A percentile compares a stretch with the other conserved stretches of the same genome.
Evolutionary conservation across 2,113 vertebrate species (phyloP).

Genomic region (Vicugna pacos): DNA sequence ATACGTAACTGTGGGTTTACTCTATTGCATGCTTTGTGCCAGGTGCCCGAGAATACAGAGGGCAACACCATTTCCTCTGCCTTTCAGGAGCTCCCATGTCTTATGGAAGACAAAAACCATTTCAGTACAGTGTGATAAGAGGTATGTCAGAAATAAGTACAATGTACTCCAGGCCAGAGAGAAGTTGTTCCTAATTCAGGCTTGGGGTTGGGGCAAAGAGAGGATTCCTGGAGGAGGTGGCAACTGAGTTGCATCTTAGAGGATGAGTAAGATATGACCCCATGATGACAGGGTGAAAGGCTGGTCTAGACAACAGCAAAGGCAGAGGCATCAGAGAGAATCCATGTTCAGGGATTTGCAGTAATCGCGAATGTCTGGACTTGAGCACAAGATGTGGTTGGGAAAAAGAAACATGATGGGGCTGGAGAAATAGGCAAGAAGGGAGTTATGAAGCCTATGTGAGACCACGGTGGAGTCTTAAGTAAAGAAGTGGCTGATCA

Average conservation of each 20-base stretch:
- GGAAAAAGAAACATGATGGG: background rate
- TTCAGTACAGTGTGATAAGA: background rate
- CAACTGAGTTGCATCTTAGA: background rate
- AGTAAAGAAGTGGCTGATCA: background rate
- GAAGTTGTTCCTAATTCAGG: background rate
- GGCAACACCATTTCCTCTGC: background rate
- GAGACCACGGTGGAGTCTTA: background rate
- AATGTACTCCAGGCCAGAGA: background rate
- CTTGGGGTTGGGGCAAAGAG: background rate
- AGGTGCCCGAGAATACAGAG: background rate
- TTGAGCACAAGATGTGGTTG: background rate
- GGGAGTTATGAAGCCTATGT: background rate
- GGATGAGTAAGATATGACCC: background rate
- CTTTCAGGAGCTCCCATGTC: background rate
- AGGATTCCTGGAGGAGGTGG: background rate
- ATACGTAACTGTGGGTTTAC: background rate
- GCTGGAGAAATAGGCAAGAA: background rate
- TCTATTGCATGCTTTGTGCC: background rate
- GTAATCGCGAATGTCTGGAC: background rate
- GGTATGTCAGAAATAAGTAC: no score
- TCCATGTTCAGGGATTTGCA: background rate
- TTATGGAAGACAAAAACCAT: background rate
- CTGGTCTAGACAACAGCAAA: background rate
- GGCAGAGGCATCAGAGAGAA: background rate
- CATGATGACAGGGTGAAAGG: background rate